Evolutionary conservation across 1,140 invertebrate species (phyloP).

Genomic region (honey bee (Apis mellifera)): Amel_HAv3.1 CM009941.2:2444001-2444500

Average conservation of each 20-base stretch:
- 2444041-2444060: not conserved
- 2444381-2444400: conserved; percentile 28
- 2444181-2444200: conserved; percentile 25
- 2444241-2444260: conserved; percentile 28
- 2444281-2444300: not conserved
- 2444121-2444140: conserved; percentile 38
- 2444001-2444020: no score
- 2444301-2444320: not conserved
- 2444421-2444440: conserved; percentile 53
- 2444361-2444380: conserved; percentile 49
- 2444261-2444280: not conserved
- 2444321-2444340: conserved; percentile 6
- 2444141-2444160: conserved; percentile 44
- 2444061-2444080: not conserved
- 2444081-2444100: not conserved
- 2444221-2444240: conserved; percentile 7
- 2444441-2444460: conserved; percentile 48
- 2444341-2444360: conserved; percentile 50
- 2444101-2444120: not conserved
- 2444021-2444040: not conserved
- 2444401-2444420: conserved; percentile 54
- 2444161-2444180: conserved; percentile 36
- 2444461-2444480: conserved; percentile 42
- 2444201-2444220: conserved; percentile 13
- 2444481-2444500: conserved; percentile 45